Base-by-base conservation (phyloP, 2,797 vertebrate genomes). In the Cynodonichthys magdalenae region DNA sequence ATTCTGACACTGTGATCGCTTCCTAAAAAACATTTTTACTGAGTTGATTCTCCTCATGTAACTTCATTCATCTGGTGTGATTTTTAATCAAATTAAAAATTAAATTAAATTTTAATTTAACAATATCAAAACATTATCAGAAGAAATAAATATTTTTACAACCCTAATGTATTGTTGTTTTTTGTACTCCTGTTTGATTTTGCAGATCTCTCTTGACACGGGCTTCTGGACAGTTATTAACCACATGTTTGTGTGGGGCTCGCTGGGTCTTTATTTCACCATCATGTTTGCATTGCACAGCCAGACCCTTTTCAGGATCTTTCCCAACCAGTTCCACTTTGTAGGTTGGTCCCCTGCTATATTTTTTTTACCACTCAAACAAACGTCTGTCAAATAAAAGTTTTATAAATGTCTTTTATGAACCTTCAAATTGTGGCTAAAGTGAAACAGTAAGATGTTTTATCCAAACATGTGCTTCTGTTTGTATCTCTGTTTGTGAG, bases 221-320 rank as follows among this genome's bases (percentile, higher is more conserved):
- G 95, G 96, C 47, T 98, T 95, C 89, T 98, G 97, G 97, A 98
- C 97, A 0, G 90, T 95, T 53, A 95, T 98, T 87, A 98, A 98
- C 90, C 96, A 96, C 59, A 95, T 97, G 90, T 98, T 95, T 83
- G 95, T 98, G 82, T 97, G 95, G 96, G 96, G 96, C 66, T 98
- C 96, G 65, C 83, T 98, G 47, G 95, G 95, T 0, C 83, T 82
- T 9, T 98, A 95, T 90, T 97, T 97, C 0, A 87, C 93, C 83
- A 96, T 98, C 85, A 95, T 98, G 80, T 94, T 96, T 0, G 92
- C 93, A 80, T 94, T 98, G 93, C 95, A 98, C 78, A 98, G 96
- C 59, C 91, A 95, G 0, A 92, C 93, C 9, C 95, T 98, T 78
- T 98, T 98, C 78, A 92, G 85, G 75, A 93, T 96, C 87, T 96